Evolutionary conservation across 2,113 vertebrate genomes (phyloP).

Genomic region (Uria aalge): DNA sequence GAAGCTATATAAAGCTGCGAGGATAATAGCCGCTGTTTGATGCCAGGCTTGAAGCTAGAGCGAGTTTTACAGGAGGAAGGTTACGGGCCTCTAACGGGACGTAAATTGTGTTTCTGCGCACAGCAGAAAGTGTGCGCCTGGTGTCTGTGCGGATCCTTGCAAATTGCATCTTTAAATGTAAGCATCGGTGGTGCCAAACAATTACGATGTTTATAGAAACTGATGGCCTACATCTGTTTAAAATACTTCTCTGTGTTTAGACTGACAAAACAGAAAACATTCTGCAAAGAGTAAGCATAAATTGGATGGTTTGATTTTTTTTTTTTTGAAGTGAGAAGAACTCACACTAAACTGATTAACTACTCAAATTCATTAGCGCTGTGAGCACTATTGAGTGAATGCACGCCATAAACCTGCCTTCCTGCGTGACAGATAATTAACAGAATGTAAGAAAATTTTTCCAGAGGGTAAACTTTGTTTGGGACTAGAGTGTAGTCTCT

Average conservation of each 20-base stretch:
- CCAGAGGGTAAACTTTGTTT: not conserved
- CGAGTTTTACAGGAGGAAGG: not conserved
- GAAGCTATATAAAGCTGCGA: not conserved
- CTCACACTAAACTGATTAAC: conserved; percentile 7
- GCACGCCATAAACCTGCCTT: not conserved
- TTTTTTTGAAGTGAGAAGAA: not conserved
- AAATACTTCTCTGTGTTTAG: conserved; percentile 71
- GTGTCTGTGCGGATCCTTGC: conserved; percentile 49
- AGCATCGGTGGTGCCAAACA: conserved; percentile 73
- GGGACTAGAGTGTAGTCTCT: not conserved
- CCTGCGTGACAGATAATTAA: not conserved
- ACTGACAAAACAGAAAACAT: conserved; percentile 72
- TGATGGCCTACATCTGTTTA: conserved; percentile 76
- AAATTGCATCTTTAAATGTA: conserved; percentile 67
- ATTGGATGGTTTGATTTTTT: not conserved
- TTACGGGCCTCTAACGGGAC: not conserved
- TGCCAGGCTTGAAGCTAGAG: conserved; percentile 27
- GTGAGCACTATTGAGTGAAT: not conserved
- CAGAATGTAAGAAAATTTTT: not conserved
- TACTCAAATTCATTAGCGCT: conserved; percentile 1
- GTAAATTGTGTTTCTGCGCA: not conserved
- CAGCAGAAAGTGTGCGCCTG: not conserved
- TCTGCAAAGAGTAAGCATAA: conserved; percentile 67
- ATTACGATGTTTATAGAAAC: conserved; percentile 75
- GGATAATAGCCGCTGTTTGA: not conserved